Evolutionary conservation across 2,888 invertebrate genomes (phyloP).

Genomic region (Frankliniella intonsa): DNA sequence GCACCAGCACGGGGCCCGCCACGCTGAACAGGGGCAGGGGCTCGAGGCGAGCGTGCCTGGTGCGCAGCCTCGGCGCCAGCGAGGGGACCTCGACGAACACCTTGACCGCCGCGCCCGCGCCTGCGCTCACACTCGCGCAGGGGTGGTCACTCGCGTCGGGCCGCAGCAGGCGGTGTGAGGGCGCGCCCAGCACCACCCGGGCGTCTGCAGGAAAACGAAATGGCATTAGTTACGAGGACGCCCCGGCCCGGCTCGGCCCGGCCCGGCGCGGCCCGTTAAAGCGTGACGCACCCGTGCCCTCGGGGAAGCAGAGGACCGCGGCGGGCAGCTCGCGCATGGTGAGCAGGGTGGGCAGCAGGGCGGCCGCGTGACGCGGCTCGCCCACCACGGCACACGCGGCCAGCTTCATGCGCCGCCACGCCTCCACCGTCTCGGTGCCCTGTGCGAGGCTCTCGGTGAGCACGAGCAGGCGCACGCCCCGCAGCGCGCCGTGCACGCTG

Average conservation of each 20-base stretch:
- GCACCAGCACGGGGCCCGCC: neutral
- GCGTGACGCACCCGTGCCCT: neutral
- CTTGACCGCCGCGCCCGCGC: neutral
- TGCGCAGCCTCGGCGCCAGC: neutral
- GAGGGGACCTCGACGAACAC: neutral
- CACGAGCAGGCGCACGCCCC: neutral
- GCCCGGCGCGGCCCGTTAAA: too few relatives aligned
- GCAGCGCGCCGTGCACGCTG: neutral
- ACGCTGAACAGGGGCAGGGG: neutral
- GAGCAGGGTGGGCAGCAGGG: neutral
- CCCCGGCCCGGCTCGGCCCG: too few relatives aligned
- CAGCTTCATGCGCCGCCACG: neutral
- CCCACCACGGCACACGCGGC: neutral
- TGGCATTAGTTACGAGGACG: too few relatives aligned
- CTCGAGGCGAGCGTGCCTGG: neutral
- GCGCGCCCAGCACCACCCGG: neutral
- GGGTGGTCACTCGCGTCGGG: neutral
- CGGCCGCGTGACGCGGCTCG: neutral
- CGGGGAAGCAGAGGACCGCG: neutral
- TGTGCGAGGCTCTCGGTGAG: neutral
- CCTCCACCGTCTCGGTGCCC: slow-evolving; percentile 6
- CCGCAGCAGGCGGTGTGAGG: neutral
- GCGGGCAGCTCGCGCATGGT: neutral
- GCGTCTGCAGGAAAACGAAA: neutral
- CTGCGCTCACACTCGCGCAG: neutral